Conservation (phyloP, 37 sponge, comb jelly and placozoan genomes). For the Eunapius fragilis region DNA sequence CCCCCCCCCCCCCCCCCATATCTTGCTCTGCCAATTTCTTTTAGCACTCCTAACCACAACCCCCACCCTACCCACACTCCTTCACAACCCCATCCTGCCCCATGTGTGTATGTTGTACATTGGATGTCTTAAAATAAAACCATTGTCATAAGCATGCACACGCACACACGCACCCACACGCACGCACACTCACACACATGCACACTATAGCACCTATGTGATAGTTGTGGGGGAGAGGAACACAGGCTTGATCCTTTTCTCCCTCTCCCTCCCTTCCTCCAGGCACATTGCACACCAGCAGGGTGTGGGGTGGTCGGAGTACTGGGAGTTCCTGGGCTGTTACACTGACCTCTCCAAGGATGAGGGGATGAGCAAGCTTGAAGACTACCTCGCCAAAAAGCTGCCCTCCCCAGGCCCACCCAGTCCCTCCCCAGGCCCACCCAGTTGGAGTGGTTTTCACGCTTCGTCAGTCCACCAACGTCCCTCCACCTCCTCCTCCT, state of each 20-base stretch:
- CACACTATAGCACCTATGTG: neutral
- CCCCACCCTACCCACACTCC: no score
- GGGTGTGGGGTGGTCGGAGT: constrained; percentile 82
- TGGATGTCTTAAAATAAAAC: neutral
- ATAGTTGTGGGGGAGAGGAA: neutral
- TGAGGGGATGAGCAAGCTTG: constrained; percentile 74
- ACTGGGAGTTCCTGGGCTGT: constrained; percentile 86
- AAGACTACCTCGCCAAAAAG: constrained; percentile 60
- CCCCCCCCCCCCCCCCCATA: no score
- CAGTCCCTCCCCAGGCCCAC: no score
- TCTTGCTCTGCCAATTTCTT: no score
- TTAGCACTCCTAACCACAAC: no score
- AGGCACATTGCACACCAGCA: constrained; percentile 72
- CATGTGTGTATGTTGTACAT: no score
- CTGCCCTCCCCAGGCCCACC: no score
- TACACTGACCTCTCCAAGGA: constrained; percentile 60
- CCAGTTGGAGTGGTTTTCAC: no score
- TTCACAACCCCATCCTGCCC: no score
- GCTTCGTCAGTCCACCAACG: neutral
- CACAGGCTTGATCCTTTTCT: neutral
- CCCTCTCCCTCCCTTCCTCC: neutral
- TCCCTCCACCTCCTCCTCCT: neutral
- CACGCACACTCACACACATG: neutral
- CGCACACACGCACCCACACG: neutral
- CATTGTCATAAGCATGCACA: neutral